phyloP scores from a whole-genome alignment of 2,888 invertebrate species.

The Athetis lepigone region DNA sequence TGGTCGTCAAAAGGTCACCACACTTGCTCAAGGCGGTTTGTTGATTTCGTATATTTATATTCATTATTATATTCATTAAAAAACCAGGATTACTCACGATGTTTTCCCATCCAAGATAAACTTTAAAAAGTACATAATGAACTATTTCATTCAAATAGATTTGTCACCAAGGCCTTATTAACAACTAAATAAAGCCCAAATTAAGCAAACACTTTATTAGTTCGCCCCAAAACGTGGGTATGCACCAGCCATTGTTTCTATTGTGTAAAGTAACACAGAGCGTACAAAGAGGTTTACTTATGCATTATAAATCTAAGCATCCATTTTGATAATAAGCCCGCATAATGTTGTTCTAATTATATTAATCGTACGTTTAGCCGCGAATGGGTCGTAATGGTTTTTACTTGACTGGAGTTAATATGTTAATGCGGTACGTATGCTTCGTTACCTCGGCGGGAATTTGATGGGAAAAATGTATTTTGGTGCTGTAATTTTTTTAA shows the following conservation, averaged over 20 bases:
- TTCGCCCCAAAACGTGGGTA: slow-evolving; percentile 21
- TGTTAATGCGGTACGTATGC: slow-evolving; percentile 39
- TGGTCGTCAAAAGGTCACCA: no score
- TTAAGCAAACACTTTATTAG: slow-evolving; percentile 38
- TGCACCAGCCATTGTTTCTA: slow-evolving; percentile 56
- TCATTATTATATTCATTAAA: no score
- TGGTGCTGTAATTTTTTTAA: slow-evolving; percentile 12
- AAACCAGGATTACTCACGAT: no score
- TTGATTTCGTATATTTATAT: no score
- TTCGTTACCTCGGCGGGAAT: slow-evolving; percentile 35
- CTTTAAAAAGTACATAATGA: no score
- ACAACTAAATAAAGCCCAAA: slow-evolving; percentile 23
- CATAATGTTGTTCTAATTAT: slow-evolving; percentile 67
- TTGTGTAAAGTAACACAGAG: slow-evolving; percentile 54
- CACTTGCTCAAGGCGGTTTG: no score
- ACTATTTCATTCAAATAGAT: slow-evolving; percentile 2
- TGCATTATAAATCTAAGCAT: slow-evolving; percentile 66
- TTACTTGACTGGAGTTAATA: slow-evolving; percentile 43
- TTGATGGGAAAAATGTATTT: slow-evolving; percentile 14
- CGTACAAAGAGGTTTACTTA: slow-evolving; percentile 61
- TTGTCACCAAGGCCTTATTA: not conserved
- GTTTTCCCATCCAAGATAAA: no score
- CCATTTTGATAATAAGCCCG: slow-evolving; percentile 63
- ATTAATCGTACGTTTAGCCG: slow-evolving; percentile 63
- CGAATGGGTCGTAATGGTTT: slow-evolving; percentile 47